Base-by-base conservation (phyloP, 2,888 invertebrate species). In the Stenurella melanura region DNA sequence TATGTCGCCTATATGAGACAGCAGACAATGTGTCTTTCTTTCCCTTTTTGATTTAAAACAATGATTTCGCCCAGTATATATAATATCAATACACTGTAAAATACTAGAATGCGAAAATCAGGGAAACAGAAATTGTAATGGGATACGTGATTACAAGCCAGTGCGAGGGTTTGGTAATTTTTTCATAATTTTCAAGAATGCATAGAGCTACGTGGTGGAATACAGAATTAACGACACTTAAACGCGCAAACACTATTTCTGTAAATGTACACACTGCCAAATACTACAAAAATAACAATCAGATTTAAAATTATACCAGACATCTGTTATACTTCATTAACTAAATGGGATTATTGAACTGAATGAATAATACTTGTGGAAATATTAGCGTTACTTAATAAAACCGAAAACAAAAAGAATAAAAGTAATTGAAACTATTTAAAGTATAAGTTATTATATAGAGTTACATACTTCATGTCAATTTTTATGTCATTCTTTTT, bases 271-370 rank as follows among this genome's bases (percentile, higher is more conserved):
- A 68, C 71, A 71, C 74, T 77, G 77, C 77, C 77, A 77, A 77
- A 77, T 77, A 74, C 74, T 74, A 74, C 74, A 77, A 77, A 77
- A 77, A 77, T 77, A 77, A 77, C 77, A 77, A 77, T 77, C 74
- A 68, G 60, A 77, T 77, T 77, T 77, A 77, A 77, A 77, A 77
- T 77, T 77, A 77, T 74, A 71, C 74, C 77, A 77, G 72, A 77
- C 77, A 77, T 77, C 77, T 77, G 78, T 74, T 76, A 69, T 68
- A 74, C 72, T 78, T 74, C 73, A 61, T 76, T 74, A 76, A 72
- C 63, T 56, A 63, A 78, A 78, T 78, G 78, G 74, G 78, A 68
- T 72, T 78, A 76, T 78, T 78, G 78, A 78, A 78, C 78, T 74
- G 73, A 71, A 69, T 78, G 58, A 68, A 60, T 66, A 73, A 74